These are phyloP conservation scores for Sinosuthora webbiana DNA, from an alignment of 2,113 vertebrate species.

Conservation along the genomic window DNA sequence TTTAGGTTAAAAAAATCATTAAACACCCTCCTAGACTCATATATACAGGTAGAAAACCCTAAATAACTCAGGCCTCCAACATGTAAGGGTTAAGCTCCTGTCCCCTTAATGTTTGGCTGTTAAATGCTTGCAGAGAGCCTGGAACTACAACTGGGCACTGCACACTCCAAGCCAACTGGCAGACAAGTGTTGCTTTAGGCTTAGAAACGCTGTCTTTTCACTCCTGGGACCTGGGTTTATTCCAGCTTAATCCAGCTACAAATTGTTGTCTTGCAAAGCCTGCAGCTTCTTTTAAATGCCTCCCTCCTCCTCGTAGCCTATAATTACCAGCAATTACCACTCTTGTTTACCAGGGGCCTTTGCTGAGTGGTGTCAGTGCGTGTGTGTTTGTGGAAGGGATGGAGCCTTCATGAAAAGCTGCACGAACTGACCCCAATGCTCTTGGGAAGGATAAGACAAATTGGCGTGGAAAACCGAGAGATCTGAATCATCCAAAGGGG, in stretches of 20 bases:
- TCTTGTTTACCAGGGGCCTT: slow-evolving; percentile 14
- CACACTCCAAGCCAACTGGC: slow-evolving; percentile 34
- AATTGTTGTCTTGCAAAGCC: slow-evolving; percentile 51
- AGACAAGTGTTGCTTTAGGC: slow-evolving; percentile 60
- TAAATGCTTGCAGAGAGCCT: slow-evolving; percentile 48
- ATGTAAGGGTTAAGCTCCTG: neutral
- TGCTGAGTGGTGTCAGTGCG: neutral
- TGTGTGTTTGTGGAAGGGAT: slow-evolving; percentile 20
- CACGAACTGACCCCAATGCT: neutral
- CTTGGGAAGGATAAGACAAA: slow-evolving; percentile 45
- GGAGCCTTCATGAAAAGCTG: neutral
- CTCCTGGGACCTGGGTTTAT: slow-evolving; percentile 37
- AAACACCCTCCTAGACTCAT: neutral
- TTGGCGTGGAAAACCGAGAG: slow-evolving; percentile 25
- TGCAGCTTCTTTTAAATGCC: slow-evolving; percentile 1
- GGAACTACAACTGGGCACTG: slow-evolving; percentile 32
- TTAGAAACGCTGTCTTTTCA: slow-evolving; percentile 5
- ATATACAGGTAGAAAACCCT: neutral
- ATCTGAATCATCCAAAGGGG: neutral
- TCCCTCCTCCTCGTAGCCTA: neutral
- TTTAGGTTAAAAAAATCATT: neutral
- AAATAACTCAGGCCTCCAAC: neutral
- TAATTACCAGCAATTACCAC: slow-evolving; percentile 37
- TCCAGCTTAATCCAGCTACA: slow-evolving; percentile 67
- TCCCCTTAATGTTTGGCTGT: neutral